phyloP scores from a whole-genome alignment of 2,797 vertebrate species.

The Enteromius thamalakanensis region DNA sequence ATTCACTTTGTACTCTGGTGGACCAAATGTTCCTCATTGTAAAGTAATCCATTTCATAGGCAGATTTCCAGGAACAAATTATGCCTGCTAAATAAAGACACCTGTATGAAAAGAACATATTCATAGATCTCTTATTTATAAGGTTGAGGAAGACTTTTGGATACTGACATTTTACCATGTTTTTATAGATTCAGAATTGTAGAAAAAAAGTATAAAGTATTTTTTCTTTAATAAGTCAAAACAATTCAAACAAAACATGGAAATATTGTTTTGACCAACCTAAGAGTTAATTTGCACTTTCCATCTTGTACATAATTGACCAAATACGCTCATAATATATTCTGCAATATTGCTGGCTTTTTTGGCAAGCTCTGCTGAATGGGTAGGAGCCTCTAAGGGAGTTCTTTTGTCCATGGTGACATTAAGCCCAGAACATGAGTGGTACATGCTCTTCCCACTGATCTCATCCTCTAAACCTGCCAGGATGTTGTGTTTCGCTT shows the following conservation, averaged over 20 bases:
- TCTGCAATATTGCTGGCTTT: neutral
- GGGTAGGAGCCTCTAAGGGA: constrained; percentile 17
- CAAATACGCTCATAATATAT: neutral
- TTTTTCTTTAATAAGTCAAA: neutral
- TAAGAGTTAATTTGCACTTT: neutral
- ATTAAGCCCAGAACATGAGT: constrained; percentile 41
- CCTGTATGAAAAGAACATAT: neutral
- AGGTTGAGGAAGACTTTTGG: neutral
- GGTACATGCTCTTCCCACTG: constrained; percentile 36
- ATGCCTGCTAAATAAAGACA: neutral
- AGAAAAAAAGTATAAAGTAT: neutral
- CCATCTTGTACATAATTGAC: neutral
- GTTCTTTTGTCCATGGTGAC: constrained; percentile 35
- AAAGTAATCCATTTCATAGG: neutral
- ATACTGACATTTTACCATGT: neutral
- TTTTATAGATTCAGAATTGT: neutral
- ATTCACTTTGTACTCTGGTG: neutral
- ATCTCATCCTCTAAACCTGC: constrained; percentile 41
- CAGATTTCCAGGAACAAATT: constrained; percentile 8
- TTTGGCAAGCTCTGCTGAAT: constrained; percentile 4
- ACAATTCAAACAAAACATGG: neutral
- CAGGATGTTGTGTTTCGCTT: constrained; percentile 20
- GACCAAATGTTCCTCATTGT: neutral
- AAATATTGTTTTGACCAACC: neutral
- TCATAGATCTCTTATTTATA: neutral